A percentile compares a stretch with the other conserved stretches of the same genome.
These are phyloP conservation scores for Helicoverpa assulta DNA, from an alignment of 2,888 invertebrate genomes.

Conservation along the genomic window DNA sequence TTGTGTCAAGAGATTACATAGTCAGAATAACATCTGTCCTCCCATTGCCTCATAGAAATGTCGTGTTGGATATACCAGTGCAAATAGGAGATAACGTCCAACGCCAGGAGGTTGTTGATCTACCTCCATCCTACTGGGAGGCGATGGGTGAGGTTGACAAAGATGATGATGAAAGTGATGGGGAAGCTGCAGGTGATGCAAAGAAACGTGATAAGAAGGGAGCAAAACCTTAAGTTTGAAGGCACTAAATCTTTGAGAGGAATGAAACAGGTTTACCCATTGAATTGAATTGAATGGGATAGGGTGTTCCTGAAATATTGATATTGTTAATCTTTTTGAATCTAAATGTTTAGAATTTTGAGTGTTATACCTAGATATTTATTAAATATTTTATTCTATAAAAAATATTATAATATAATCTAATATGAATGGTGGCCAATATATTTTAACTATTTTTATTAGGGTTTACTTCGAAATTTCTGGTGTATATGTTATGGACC, in stretches of 20 bases:
- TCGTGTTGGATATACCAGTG: conserved; percentile 63
- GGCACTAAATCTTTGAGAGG: background rate
- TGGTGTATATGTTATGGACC: background rate
- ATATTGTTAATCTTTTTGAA: background rate
- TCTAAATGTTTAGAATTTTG: background rate
- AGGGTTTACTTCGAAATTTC: background rate
- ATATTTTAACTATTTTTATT: background rate
- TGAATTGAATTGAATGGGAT: background rate
- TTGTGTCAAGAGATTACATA: conserved; percentile 64
- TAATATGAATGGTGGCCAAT: background rate
- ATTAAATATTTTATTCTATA: background rate
- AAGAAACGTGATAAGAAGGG: conserved; percentile 20
- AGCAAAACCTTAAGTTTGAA: background rate
- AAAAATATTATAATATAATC: background rate
- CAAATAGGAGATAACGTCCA: conserved; percentile 61
- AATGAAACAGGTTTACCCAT: background rate
- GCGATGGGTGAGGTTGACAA: conserved; percentile 56
- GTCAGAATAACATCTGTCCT: conserved; percentile 62
- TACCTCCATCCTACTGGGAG: conserved; percentile 69
- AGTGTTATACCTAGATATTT: background rate
- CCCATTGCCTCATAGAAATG: conserved; percentile 67
- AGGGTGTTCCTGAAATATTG: background rate
- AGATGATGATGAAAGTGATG: conserved; percentile 37
- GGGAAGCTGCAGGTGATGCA: conserved; percentile 22
- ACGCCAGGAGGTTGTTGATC: conserved; percentile 38